These are phyloP conservation scores for Drosophila asahinai DNA, from an alignment of 1,140 invertebrate genomes.

Conservation along the genomic window DNA sequence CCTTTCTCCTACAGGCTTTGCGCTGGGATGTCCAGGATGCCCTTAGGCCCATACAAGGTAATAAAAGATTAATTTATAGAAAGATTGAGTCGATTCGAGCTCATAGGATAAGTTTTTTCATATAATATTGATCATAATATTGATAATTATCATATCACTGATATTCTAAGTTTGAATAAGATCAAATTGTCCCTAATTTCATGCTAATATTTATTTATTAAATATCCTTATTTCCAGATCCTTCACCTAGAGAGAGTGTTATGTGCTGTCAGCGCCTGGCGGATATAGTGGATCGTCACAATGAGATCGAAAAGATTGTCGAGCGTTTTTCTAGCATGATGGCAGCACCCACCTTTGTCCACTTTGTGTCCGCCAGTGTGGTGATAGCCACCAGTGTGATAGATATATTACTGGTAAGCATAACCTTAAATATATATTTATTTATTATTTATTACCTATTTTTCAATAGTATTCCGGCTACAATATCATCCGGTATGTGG, in stretches of 20 bases:
- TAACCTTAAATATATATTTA: too few species aligned
- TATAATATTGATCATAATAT: too few species aligned
- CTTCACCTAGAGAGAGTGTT: constrained; percentile 12
- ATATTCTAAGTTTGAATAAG: background rate
- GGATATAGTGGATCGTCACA: constrained; percentile 60
- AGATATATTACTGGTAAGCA: constrained; percentile 61
- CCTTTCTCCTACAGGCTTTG: constrained; percentile 46
- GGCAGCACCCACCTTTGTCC: constrained; percentile 59
- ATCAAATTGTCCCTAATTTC: background rate
- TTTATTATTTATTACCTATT: background rate
- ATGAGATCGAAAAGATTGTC: constrained; percentile 60
- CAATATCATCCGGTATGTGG: constrained; percentile 68
- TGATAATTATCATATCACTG: background rate
- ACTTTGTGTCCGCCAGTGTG: constrained; percentile 62
- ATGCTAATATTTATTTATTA: too few species aligned
- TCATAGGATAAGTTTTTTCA: background rate
- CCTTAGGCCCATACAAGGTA: constrained; percentile 19
- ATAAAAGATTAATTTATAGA: background rate
- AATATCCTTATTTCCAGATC: constrained; percentile 14
- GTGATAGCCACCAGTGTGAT: constrained; percentile 71
- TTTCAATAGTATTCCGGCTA: constrained; percentile 48
- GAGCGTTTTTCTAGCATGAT: constrained; percentile 55
- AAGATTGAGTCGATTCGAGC: background rate
- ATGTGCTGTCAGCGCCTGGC: constrained; percentile 46
- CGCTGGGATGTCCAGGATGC: constrained; percentile 45